Conservation (phyloP, 2,888 invertebrate species). For the Oxycera nigricornis region DNA sequence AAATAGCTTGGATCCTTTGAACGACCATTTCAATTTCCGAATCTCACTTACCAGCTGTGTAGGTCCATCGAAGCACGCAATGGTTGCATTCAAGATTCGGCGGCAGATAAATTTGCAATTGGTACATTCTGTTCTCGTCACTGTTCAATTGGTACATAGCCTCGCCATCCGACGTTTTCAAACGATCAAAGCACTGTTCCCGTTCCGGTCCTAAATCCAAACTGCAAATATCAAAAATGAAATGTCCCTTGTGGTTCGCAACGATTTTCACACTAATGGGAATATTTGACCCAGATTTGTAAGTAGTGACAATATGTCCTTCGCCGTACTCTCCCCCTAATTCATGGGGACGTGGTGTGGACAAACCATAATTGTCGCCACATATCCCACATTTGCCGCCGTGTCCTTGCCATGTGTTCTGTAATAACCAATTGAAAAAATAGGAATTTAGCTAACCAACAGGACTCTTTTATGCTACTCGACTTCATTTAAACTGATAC, state of each 20-base stretch:
- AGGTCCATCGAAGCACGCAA: conserved; percentile 67
- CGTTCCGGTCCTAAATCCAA: conserved; percentile 62
- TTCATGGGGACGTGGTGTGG: conserved; percentile 64
- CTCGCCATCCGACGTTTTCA: conserved; percentile 54
- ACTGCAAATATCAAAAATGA: conserved; percentile 64
- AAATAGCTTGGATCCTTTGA: too few relatives aligned
- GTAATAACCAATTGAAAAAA: too few relatives aligned
- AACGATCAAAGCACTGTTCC: conserved; percentile 64
- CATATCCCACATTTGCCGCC: conserved; percentile 66
- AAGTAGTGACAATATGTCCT: conserved; percentile 63
- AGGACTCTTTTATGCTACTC: neutral
- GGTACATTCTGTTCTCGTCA: conserved; percentile 51
- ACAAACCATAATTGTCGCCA: conserved; percentile 63
- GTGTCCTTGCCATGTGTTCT: conserved; percentile 61
- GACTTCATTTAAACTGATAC: neutral
- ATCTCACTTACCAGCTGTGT: conserved; percentile 57
- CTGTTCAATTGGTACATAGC: conserved; percentile 52
- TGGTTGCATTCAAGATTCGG: conserved; percentile 62
- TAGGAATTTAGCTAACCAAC: too few relatives aligned
- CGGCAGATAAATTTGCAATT: conserved; percentile 59
- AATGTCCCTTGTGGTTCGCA: conserved; percentile 64
- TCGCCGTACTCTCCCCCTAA: conserved; percentile 62
- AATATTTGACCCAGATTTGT: conserved; percentile 53
- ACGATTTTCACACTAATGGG: conserved; percentile 59
- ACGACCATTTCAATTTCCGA: neutral